Percentiles rank a stretch among this genome's conserved stretches.
phyloP scores from a whole-genome alignment of 2,113 vertebrate species.

The Spilogale gracilis region DNA sequence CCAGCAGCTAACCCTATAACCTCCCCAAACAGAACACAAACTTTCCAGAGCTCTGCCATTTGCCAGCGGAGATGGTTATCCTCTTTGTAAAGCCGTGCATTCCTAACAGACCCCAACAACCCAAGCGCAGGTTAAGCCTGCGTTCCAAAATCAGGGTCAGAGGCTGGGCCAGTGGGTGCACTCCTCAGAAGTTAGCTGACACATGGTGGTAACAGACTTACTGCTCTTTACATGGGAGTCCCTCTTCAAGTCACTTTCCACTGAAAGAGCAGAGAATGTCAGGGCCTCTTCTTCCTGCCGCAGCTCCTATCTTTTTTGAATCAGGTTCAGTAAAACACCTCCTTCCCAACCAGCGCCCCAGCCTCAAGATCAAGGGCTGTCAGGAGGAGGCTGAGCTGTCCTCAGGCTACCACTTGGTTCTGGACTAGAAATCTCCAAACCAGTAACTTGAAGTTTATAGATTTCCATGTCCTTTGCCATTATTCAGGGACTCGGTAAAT shows the following conservation, averaged over 20 bases:
- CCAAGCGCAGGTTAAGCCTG: not conserved
- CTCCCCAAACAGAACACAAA: not conserved
- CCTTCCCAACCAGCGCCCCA: accelerated
- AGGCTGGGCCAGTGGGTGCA: no score
- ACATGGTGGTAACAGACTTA: not conserved
- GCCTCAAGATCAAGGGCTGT: not conserved
- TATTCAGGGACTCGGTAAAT: not conserved
- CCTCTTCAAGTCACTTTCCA: slow-evolving; percentile 22
- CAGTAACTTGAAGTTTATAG: not conserved
- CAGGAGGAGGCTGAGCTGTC: not conserved
- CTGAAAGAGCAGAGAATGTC: not conserved
- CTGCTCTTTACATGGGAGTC: not conserved
- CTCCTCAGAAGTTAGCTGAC: not conserved
- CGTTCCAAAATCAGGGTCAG: not conserved
- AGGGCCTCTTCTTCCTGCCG: not conserved
- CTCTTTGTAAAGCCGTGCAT: not conserved
- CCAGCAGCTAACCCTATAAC: not conserved
- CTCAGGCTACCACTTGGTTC: not conserved
- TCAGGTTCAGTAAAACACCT: not conserved
- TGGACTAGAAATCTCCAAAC: not conserved
- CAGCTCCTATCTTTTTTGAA: not conserved
- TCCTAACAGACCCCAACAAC: not conserved
- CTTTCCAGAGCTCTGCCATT: not conserved
- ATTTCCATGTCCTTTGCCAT: not conserved
- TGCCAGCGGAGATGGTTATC: not conserved